These are phyloP conservation scores for Rhingia rostrata DNA, from an alignment of 2,888 invertebrate genomes.

Conservation along the genomic window DNA sequence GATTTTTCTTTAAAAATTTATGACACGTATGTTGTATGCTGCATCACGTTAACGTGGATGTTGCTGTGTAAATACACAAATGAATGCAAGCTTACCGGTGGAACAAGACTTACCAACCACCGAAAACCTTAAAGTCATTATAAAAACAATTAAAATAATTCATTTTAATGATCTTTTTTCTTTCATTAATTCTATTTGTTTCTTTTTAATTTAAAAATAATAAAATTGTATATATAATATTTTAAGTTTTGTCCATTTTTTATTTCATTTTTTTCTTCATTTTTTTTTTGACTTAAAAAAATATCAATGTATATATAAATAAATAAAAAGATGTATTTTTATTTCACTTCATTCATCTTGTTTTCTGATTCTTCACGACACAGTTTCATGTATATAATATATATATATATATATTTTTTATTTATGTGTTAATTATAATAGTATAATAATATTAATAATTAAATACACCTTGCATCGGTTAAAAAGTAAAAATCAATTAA, in stretches of 20 bases:
- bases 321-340: constrained; percentile 73
- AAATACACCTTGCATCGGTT: constrained; percentile 63
- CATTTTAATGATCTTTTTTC: constrained; percentile 19
- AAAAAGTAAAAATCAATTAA: constrained; percentile 64
- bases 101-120: background rate
- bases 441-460: constrained; percentile 68
- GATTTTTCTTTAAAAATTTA: too few relatives aligned
- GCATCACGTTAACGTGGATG: too few relatives aligned
- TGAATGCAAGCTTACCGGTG: too few relatives aligned
- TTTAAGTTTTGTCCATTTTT: constrained; percentile 70
- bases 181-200: constrained; percentile 72
- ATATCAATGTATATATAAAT: constrained; percentile 75
- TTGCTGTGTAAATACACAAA: too few relatives aligned
- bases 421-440: constrained; percentile 68
- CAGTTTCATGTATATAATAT: constrained; percentile 74
- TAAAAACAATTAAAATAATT: background rate
- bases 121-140: background rate
- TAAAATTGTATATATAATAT: constrained; percentile 73
- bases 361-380: constrained; percentile 65
- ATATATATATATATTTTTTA: constrained; percentile 70
- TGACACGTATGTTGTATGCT: too few relatives aligned
- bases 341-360: constrained; percentile 53
- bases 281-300: constrained; percentile 70
- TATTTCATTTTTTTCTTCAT: constrained; percentile 19
- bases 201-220: constrained; percentile 73